Evolutionary conservation across 2,888 invertebrate genomes (phyloP), one percentile per base, ranked within the genome.

Genomic region (Xiphydria camelus): DNA sequence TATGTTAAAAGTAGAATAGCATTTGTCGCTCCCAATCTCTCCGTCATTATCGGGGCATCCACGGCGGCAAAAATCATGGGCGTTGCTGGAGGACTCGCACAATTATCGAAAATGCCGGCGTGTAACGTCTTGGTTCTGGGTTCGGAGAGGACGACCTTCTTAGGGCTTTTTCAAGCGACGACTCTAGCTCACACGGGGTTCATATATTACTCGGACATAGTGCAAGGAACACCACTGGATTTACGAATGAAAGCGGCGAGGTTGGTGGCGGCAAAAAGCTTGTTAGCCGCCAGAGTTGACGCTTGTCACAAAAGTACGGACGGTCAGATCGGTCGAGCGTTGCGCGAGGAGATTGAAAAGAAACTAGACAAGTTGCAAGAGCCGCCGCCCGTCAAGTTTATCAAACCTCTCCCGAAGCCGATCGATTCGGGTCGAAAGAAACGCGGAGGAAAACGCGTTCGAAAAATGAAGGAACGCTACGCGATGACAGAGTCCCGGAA

Each of bases 1-100:
- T 98, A 96, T 78, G 98, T 99, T 1, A 98, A 99, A 75, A 95
- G 97, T 56, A 83, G 98, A 62, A 99, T 99, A 99, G 89, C 95
- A 4, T 95, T 96, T 68, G 98, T 99, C 66, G 99, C 99, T 2
- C 99, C 99, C 5, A 99, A 99, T 77, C 81, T 99, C 22, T 95
- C 97, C 1, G 86, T 89, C 55, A 95, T 99, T 70, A 89, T 98
- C 45, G 98, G 91, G 12, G 91, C 95, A 17, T 92, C 92, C 14
- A 91, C 90, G 46, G 95, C 95, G n/a, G 95, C 96, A 0, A 95
- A 95, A 78, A 82, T 96, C 37, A 89, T 96, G 82, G 98, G 85
- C 50, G 88, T 95, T 32, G 99, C 99, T 4, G 99, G 99, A 33
- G 99, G 99, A 2, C 77, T 99, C 45, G 92, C 94, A 0, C 94